A percentile compares a stretch with the other conserved stretches of the same genome.
Conservation (phyloP, 2,113 vertebrate species). For the Athene cunicularia region DNA sequence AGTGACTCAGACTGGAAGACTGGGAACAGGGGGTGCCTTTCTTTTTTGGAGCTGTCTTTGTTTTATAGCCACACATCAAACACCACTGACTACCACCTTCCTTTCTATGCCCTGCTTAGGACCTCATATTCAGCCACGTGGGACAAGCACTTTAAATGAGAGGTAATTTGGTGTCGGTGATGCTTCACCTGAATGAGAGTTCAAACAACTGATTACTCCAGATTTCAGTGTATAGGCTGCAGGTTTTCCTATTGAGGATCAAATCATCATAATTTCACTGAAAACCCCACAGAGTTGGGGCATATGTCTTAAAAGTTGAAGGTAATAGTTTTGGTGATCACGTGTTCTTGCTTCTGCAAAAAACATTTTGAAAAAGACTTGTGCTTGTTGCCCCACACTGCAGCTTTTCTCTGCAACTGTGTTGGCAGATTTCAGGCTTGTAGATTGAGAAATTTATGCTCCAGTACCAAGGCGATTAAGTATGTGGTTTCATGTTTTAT, state of each 20-base stretch:
- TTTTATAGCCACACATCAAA: accelerated
- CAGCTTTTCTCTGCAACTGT: background rate
- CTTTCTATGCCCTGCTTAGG: background rate
- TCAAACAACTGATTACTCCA: background rate
- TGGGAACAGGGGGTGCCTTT: background rate
- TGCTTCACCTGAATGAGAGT: background rate
- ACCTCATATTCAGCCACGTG: background rate
- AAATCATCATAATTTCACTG: background rate
- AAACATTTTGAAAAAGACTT: background rate
- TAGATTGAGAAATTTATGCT: background rate
- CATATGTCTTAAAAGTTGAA: background rate
- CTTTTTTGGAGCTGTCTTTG: background rate
- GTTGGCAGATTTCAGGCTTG: background rate
- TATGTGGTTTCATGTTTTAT: background rate
- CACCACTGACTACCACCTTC: background rate
- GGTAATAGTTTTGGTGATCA: background rate
- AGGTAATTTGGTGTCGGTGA: background rate
- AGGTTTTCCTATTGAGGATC: background rate
- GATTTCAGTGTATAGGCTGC: background rate
- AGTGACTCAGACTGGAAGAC: background rate
- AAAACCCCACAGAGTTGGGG: background rate
- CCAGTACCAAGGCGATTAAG: background rate
- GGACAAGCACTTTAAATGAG: background rate
- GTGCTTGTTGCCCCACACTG: background rate
- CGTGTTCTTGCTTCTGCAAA: background rate